phyloP scores from a whole-genome alignment of 2,888 invertebrate species.

The Pogonocherus hispidulus region DNA sequence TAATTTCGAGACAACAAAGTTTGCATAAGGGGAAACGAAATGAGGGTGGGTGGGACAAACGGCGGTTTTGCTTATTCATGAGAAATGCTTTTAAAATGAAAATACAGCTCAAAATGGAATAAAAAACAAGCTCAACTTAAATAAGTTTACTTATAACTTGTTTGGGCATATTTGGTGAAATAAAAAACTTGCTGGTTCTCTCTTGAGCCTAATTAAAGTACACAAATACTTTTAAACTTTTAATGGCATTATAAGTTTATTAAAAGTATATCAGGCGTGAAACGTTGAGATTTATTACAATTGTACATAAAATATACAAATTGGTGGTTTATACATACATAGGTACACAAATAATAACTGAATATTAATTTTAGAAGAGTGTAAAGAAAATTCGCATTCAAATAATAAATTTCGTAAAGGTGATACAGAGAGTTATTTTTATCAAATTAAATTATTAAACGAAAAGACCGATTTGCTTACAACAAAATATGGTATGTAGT shows the following conservation, averaged over 20 bases:
- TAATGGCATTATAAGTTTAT: conserved; percentile 11
- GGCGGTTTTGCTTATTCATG: conserved; percentile 67
- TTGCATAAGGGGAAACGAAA: conserved; percentile 58
- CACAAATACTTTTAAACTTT: conserved; percentile 24
- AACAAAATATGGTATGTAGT: too few relatives aligned
- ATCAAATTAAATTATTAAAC: too few relatives aligned
- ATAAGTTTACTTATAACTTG: conserved; percentile 66
- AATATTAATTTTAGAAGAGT: too few relatives aligned
- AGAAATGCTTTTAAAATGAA: conserved; percentile 67
- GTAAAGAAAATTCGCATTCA: too few relatives aligned
- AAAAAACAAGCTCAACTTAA: conserved; percentile 65
- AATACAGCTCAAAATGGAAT: conserved; percentile 65
- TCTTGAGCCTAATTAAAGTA: conserved; percentile 40
- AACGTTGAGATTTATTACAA: too few relatives aligned
- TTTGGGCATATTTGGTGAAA: conserved; percentile 58
- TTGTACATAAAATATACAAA: too few relatives aligned
- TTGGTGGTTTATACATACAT: too few relatives aligned
- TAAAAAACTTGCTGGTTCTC: conserved; percentile 37
- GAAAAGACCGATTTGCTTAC: too few relatives aligned
- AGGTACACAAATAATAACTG: too few relatives aligned
- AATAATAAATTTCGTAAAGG: too few relatives aligned
- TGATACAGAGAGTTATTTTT: too few relatives aligned
- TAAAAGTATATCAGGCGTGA: background rate
- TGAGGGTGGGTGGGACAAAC: conserved; percentile 54
- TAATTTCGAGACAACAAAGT: conserved; percentile 63